Conservation (phyloP, 2,888 invertebrate species). For the Conistra vaccinii region DNA sequence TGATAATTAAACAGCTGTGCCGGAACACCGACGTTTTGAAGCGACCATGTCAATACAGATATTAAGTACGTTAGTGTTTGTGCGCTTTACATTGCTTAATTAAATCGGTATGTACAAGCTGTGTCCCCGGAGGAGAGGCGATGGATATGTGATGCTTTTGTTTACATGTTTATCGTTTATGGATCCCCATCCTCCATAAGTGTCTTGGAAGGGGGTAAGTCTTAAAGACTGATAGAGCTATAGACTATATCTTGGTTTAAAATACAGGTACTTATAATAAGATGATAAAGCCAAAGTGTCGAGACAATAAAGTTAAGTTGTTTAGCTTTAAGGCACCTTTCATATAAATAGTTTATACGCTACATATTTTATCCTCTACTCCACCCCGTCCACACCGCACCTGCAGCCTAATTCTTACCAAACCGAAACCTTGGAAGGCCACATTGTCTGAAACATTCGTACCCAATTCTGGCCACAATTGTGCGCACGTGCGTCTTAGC, state of each 20-base stretch:
- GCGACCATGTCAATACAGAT: conserved; percentile 66
- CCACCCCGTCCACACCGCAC: conserved; percentile 16
- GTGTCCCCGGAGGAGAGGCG: conserved; percentile 24
- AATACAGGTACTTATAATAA: neutral
- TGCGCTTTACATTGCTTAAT: conserved; percentile 63
- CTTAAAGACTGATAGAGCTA: too few relatives aligned
- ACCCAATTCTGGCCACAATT: conserved; percentile 78
- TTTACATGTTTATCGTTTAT: conserved; percentile 10
- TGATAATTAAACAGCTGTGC: conserved; percentile 88
- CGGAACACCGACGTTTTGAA: conserved; percentile 72
- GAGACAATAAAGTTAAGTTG: neutral
- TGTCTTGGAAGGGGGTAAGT: too few relatives aligned
- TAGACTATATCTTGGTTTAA: neutral
- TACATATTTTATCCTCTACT: conserved; percentile 17
- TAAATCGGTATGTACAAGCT: conserved; percentile 60
- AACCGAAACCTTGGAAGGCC: conserved; percentile 55
- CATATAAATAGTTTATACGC: conserved; percentile 9
- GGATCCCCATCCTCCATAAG: too few relatives aligned
- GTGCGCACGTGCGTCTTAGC: conserved; percentile 82
- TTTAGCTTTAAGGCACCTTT: neutral
- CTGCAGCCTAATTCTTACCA: conserved; percentile 52
- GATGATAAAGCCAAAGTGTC: neutral
- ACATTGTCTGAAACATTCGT: conserved; percentile 71
- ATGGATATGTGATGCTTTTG: conserved; percentile 23
- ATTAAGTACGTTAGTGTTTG: conserved; percentile 66